A percentile compares a stretch with the other conserved stretches of the same genome.
phyloP scores from a whole-genome alignment of 2,113 vertebrate species.

The Osmerus eperlanus region DNA sequence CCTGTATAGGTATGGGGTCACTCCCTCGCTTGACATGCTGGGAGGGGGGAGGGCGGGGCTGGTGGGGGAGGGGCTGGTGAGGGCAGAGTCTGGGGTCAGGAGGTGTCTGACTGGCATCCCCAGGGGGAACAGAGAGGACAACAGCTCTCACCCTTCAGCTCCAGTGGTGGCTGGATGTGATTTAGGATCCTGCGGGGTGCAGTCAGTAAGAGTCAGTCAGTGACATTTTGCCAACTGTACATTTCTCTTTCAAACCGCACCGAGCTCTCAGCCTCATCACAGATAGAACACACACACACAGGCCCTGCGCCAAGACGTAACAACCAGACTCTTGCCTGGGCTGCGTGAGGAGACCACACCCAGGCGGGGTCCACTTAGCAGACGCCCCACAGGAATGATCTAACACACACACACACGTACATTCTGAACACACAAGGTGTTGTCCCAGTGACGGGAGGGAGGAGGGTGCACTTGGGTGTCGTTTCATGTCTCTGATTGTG shows the following conservation, averaged over 20 bases:
- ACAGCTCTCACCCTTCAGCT: neutral
- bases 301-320: neutral
- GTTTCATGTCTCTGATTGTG: neutral
- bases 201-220: no score
- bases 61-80: no score
- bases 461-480: neutral
- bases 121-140: no score
- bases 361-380: neutral
- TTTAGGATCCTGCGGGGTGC: slow-evolving; percentile 1
- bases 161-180: neutral
- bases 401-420: neutral
- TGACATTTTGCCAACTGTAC: neutral
- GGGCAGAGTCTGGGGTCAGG: neutral
- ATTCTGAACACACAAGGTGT: neutral
- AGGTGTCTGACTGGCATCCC: neutral
- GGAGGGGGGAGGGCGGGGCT: neutral
- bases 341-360: neutral
- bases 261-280: neutral
- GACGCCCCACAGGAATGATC: neutral
- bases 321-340: neutral
- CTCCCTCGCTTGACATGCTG: neutral
- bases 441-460: neutral
- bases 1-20: neutral
- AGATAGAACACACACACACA: neutral
- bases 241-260: neutral